These are phyloP conservation scores for Calosoma granatense DNA, from an alignment of 1,140 invertebrate genomes.

Conservation along the genomic window DNA sequence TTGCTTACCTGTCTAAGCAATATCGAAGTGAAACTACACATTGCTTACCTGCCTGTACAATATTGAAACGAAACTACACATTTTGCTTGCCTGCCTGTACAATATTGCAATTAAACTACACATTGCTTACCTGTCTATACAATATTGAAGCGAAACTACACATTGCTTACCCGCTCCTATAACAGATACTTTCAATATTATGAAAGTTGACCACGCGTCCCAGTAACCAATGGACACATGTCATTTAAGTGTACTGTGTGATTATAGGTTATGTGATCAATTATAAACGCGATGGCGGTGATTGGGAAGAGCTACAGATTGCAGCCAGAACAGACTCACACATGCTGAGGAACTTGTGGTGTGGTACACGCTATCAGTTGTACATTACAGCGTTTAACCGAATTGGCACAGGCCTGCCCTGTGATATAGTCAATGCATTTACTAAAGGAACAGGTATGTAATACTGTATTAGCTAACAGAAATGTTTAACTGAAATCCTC, in stretches of 20 bases:
- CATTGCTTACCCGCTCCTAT: too few species aligned
- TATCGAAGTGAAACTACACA: too few species aligned
- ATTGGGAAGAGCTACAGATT: slow-evolving; percentile 78
- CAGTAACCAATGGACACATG: too few species aligned
- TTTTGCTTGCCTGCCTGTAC: too few species aligned
- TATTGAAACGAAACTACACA: too few species aligned
- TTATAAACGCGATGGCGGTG: slow-evolving; percentile 78
- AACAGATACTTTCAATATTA: neutral
- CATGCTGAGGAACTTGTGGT: slow-evolving; percentile 70
- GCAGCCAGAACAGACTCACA: slow-evolving; percentile 67
- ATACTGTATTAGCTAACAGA: neutral
- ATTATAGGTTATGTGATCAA: slow-evolving; percentile 68
- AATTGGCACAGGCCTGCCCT: slow-evolving; percentile 77
- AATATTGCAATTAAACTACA: too few species aligned
- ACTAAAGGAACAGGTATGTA: slow-evolving; percentile 65
- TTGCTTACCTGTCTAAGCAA: too few species aligned
- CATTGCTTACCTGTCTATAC: too few species aligned
- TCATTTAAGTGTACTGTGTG: neutral
- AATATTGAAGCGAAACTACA: too few species aligned
- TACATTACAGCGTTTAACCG: slow-evolving; percentile 83
- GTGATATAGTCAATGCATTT: slow-evolving; percentile 71
- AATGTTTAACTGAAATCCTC: too few species aligned
- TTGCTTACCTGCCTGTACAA: too few species aligned
- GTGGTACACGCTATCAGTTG: slow-evolving; percentile 76
- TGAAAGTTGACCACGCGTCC: too few species aligned